Evolutionary conservation across 2,113 vertebrate species (phyloP), one percentile per base, ranked within the genome.

Genomic region (Acanthochromis polyacanthus): DNA sequence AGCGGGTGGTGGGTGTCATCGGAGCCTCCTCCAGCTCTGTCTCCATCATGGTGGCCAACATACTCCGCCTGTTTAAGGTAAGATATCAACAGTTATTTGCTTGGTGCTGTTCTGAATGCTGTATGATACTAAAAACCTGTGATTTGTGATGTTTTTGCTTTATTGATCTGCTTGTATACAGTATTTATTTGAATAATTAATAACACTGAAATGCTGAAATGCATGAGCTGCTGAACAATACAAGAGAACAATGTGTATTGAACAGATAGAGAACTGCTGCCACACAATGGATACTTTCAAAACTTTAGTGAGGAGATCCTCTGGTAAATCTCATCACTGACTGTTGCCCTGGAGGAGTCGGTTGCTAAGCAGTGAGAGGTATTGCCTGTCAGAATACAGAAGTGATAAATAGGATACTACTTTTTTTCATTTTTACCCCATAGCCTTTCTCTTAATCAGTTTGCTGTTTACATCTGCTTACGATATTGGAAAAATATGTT

Each of bases 41-140:
- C 68, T 99, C 98, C 88, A 99, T 99, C 91, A 99, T 99, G 98
- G 98, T 99, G 93, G 98, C 98, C 87, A 99, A 99, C 91, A 99
- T 99, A 76, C 95, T 99, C 7, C 95, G 98, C 57, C 95, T 99
- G 77, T 99, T 99, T 82, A 99, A 99, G 97, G 98, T 99, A 89
- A 88, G 92, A 80, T 40, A 23, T 36, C 2, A 25, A 62, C 19
- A 8, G 3, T 43, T 67, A 1, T 46, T 28, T 9, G 11, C 48
- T 48, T 57, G 43, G 12, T 61, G 10, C 51, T 3, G 55, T 43
- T 22, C 30, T 32, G 20, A n/a, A 32, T 32, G 71, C 40, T 22
- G 22, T 36, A 38, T 51, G 63, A 59, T 23, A 36, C n/a, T 11
- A 11, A 70, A 59, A 60, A n/a, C 32, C 51, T n/a, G 0, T 22